These are phyloP conservation scores for Hanleya hanleyi DNA, from an alignment of 2,888 invertebrate genomes.

Conservation along the genomic window DNA sequence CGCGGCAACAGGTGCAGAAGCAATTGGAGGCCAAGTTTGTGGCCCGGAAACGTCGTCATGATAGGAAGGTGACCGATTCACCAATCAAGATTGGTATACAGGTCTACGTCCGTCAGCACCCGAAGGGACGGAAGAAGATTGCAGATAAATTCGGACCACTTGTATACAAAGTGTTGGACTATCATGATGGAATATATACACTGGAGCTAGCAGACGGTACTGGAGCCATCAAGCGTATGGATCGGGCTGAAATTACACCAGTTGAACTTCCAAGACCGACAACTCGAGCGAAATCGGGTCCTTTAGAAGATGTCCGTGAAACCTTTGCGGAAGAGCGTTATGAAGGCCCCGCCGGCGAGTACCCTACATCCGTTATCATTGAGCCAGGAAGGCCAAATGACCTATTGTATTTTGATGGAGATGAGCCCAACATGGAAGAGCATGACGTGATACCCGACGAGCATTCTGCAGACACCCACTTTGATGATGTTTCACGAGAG, in stretches of 20 bases:
- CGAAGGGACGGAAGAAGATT: slow-evolving; percentile 11
- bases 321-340: too few relatives aligned
- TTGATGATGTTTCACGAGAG: too few relatives aligned
- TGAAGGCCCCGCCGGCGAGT: too few relatives aligned
- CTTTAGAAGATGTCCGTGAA: too few relatives aligned
- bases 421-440: too few relatives aligned
- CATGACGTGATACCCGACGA: too few relatives aligned
- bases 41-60: not conserved
- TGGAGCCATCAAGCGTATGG: not conserved
- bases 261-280: not conserved
- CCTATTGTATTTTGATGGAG: too few relatives aligned
- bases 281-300: too few relatives aligned
- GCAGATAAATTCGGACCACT: slow-evolving; percentile 2
- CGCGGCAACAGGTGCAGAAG: not conserved
- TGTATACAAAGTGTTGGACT: slow-evolving; percentile 5
- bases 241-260: not conserved
- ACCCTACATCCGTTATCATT: too few relatives aligned
- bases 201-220: not conserved
- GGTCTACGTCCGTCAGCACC: slow-evolving; percentile 15
- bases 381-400: too few relatives aligned
- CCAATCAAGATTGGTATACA: slow-evolving; percentile 1
- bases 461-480: too few relatives aligned
- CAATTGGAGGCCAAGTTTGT: slow-evolving; percentile 3
- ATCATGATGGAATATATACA: not conserved
- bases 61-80: not conserved